A percentile compares a stretch with the other conserved stretches of the same genome.
phyloP scores from a whole-genome alignment of 2,888 invertebrate species.

The Saturnia japonica region DNA sequence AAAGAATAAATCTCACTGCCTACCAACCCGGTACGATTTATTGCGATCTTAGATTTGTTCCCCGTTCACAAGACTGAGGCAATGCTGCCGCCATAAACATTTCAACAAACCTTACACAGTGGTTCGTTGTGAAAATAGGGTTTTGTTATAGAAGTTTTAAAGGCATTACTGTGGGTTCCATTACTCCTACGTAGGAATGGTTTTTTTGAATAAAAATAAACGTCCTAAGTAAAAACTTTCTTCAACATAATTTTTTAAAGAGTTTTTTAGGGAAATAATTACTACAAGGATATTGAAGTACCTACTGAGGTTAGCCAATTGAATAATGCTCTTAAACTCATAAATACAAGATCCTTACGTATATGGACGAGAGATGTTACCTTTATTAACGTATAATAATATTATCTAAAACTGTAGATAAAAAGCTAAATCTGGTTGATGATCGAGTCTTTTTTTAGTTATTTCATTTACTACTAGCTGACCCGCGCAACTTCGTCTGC shows the following conservation, averaged over 20 bases:
- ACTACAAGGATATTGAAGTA: not conserved
- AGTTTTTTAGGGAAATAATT: not conserved
- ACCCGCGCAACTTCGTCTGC: too few species aligned
- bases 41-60: slow-evolving; percentile 70
- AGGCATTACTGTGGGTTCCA: slow-evolving; percentile 59
- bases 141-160: slow-evolving; percentile 63
- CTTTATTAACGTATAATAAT: not conserved
- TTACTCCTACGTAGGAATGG: not conserved
- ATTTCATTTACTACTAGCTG: not conserved
- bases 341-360: not conserved
- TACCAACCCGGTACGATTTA: slow-evolving; percentile 55
- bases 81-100: slow-evolving; percentile 64
- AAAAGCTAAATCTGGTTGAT: not conserved
- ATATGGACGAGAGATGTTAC: too few species aligned
- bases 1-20: slow-evolving; percentile 64
- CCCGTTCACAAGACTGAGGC: slow-evolving; percentile 51
- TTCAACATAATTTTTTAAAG: not conserved
- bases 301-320: not conserved
- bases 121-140: slow-evolving; percentile 58
- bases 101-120: slow-evolving; percentile 66
- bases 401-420: not conserved
- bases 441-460: not conserved
- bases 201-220: not conserved
- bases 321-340: not conserved
- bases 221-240: not conserved